Conservation (phyloP, 2,888 invertebrate species). For the Neuroscelio doddi region DNA sequence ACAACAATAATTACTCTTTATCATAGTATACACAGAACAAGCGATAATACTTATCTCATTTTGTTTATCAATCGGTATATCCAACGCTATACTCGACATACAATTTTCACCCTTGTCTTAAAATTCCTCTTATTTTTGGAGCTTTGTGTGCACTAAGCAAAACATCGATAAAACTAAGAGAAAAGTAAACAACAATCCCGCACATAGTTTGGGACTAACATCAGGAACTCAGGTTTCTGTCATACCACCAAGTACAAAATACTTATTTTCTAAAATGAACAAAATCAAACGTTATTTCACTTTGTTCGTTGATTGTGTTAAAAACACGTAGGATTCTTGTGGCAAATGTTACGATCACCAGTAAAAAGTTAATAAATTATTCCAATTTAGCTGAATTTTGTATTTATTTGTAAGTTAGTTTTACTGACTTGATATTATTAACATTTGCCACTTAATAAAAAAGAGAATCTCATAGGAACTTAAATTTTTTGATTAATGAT, state of each 20-base stretch:
- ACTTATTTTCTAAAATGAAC: conserved; percentile 11
- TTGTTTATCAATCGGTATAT: conserved; percentile 19
- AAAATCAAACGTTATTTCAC: conserved; percentile 12
- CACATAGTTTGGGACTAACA: conserved; percentile 5
- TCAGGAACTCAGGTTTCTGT: conserved; percentile 16
- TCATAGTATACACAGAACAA: conserved; percentile 38
- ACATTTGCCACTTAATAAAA: no score
- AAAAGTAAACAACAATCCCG: conserved; percentile 10
- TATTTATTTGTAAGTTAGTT: no score
- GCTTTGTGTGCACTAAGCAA: conserved; percentile 13
- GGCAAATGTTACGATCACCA: no score
- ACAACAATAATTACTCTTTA: conserved; percentile 51
- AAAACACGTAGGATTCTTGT: no score
- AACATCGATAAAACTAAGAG: conserved; percentile 11
- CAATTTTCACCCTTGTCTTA: conserved; percentile 7
- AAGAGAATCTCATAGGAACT: no score
- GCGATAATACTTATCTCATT: conserved; percentile 41
- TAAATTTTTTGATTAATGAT: no score
- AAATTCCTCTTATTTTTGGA: conserved; percentile 1
- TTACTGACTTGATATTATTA: no score
- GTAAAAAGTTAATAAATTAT: no score
- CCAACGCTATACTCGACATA: conserved; percentile 39
- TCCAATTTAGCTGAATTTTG: no score
- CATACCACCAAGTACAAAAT: conserved; percentile 4
- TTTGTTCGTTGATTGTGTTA: no score